Evolutionary conservation across 2,888 invertebrate genomes (phyloP).

Genomic region (Thecophora atra): DNA sequence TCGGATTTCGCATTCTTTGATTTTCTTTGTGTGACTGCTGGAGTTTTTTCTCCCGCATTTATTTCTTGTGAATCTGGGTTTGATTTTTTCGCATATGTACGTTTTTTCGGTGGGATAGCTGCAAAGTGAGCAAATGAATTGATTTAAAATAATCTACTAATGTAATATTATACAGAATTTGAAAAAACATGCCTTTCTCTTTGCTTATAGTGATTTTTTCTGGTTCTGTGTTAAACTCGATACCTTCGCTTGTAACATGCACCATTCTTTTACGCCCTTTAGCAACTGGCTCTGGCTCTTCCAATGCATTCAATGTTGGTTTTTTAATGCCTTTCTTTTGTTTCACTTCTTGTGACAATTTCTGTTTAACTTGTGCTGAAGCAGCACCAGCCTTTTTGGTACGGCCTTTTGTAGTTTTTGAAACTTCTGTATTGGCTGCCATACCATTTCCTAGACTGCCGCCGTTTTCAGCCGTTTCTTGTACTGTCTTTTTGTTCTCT

Average conservation of each 20-base stretch:
- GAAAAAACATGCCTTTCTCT: slow-evolving; percentile 9
- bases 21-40: slow-evolving; percentile 31
- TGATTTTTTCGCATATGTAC: slow-evolving; percentile 10
- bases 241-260: slow-evolving; percentile 17
- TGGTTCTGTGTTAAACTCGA: not conserved
- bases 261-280: slow-evolving; percentile 42
- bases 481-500: slow-evolving; percentile 38
- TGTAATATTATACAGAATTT: not conserved
- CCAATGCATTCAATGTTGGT: not conserved
- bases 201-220: not conserved
- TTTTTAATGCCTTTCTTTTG: not conserved
- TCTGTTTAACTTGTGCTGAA: not conserved
- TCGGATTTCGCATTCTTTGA: slow-evolving; percentile 44
- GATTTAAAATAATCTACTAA: not conserved
- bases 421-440: slow-evolving; percentile 22
- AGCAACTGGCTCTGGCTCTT: slow-evolving; percentile 30
- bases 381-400: slow-evolving; percentile 40
- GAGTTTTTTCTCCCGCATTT: slow-evolving; percentile 16
- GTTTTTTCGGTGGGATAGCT: slow-evolving; percentile 24
- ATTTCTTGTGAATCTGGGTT: slow-evolving; percentile 41
- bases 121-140: not conserved
- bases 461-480: slow-evolving; percentile 32
- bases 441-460: slow-evolving; percentile 20
- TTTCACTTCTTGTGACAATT: not conserved
- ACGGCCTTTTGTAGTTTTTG: slow-evolving; percentile 41